These are phyloP conservation scores for Lasioglossum pauxillum DNA, from an alignment of 2,888 invertebrate species.

Conservation along the genomic window DNA sequence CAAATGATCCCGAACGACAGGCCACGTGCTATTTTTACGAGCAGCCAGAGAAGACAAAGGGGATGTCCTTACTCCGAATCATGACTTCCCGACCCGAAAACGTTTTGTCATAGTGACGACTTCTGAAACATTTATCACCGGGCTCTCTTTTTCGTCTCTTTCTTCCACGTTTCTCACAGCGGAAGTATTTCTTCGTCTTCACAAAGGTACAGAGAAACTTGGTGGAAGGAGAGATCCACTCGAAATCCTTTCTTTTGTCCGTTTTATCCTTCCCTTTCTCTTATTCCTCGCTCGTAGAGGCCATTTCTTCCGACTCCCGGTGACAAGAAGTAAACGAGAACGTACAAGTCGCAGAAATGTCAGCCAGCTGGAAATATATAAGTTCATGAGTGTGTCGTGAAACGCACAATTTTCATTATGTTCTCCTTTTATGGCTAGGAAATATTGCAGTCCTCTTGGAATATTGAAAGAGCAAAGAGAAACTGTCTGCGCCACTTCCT, in stretches of 20 bases:
- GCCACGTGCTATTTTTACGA: constrained; percentile 35
- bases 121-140: constrained; percentile 76
- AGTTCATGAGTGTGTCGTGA: constrained; percentile 31
- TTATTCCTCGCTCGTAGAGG: constrained; percentile 21
- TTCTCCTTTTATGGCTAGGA: background rate
- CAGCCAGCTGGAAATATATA: constrained; percentile 42
- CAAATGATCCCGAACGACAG: constrained; percentile 19
- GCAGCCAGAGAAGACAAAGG: constrained; percentile 35
- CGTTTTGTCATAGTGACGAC: constrained; percentile 73
- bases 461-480: background rate
- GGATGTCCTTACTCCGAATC: constrained; percentile 57
- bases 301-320: constrained; percentile 48
- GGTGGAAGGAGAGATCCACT: constrained; percentile 33
- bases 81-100: constrained; percentile 69
- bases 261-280: constrained; percentile 13
- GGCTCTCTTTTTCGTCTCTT: constrained; percentile 38
- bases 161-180: constrained; percentile 15
- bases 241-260: constrained; percentile 10
- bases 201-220: background rate
- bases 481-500: background rate
- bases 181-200: constrained; percentile 16
- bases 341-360: constrained; percentile 44
- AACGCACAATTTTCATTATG: constrained; percentile 17
- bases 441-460: background rate
- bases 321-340: constrained; percentile 63